A percentile compares a stretch with the other conserved stretches of the same genome.
These are phyloP conservation scores for Aulostomus chinensis DNA, from an alignment of 2,797 vertebrate genomes.

Conservation along the genomic window DNA sequence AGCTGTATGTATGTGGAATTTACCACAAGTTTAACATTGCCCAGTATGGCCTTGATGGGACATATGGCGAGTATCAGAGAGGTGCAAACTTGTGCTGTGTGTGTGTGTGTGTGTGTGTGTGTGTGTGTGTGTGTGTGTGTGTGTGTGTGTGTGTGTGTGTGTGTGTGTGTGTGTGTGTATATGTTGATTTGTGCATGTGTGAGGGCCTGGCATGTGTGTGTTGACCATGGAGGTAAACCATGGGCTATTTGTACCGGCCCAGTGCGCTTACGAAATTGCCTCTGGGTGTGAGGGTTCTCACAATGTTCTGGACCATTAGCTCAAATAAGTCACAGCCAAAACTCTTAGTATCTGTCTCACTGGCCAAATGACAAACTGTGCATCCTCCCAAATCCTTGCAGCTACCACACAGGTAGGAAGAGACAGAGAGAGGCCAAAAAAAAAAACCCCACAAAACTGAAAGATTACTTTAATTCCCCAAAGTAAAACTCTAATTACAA, in stretches of 20 bases:
- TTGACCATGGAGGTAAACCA: slow-evolving; percentile 74
- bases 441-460: too few relatives aligned
- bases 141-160: slow-evolving; percentile 24
- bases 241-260: slow-evolving; percentile 81
- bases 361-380: slow-evolving; percentile 79
- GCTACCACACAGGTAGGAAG: slow-evolving; percentile 44
- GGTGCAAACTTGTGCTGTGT: slow-evolving; percentile 28
- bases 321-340: slow-evolving; percentile 87
- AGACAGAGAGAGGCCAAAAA: slow-evolving; percentile 24
- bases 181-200: slow-evolving; percentile 33
- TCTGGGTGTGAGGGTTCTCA: slow-evolving; percentile 84
- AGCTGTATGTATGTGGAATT: slow-evolving; percentile 40
- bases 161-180: slow-evolving; percentile 27
- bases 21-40: slow-evolving; percentile 40
- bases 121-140: too few relatives aligned
- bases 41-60: slow-evolving; percentile 9
- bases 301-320: slow-evolving; percentile 89
- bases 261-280: slow-evolving; percentile 83
- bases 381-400: slow-evolving; percentile 70
- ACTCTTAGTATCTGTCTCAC: slow-evolving; percentile 83
- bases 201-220: slow-evolving; percentile 56
- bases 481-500: too few relatives aligned
- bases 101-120: slow-evolving; percentile 36
- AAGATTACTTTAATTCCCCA: too few relatives aligned
- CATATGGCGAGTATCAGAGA: slow-evolving; percentile 15